Evolutionary conservation across 1,140 invertebrate genomes (phyloP), one percentile per base, ranked within the genome.

Genomic region (Rhynchophorus ferrugineus): DNA sequence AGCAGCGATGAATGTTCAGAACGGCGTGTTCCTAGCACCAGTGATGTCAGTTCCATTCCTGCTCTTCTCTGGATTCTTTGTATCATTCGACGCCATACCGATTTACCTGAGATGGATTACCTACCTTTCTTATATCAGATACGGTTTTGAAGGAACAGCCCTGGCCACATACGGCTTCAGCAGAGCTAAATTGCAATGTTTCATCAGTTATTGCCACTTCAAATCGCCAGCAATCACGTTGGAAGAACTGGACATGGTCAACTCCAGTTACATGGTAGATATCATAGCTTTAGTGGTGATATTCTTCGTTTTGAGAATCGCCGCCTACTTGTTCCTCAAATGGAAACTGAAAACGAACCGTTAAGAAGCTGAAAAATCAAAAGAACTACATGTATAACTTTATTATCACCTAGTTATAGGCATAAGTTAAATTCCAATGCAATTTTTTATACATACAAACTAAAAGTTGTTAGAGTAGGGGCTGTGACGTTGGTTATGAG

Each of bases 41-140:
- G 89, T 97, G 3, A 89, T 89, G 82, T 91, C 91, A 1, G 95
- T 95, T 51, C 94, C 91, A 16, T 91, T 97, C 71, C 75, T 97
- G 9, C 73, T 98, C 9, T 98, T 93, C 75, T 90, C 87, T 43
- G 95, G 94, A 8, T 98, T 98, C 80, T 97, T 98, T 71, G 93
- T 97, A 14, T 95, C 91, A 52, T 93, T 97, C 70, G 89, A 95
- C 64, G 92, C 92, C 0, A 97, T 98, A 59, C 95, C 95, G 0
- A 80, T 88, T 2, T 97, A 96, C 67, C 75, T 98, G 36, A 78
- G 92, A 54, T 97, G 93, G 92, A 87, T 98, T 53, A 95, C 93
- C 0, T 97, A 96, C 70, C 73, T 95, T 1, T 94, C 91, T 8
- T 98, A 97, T 69, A 91, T 96, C 49, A 78, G 93, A 66, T 98